Evolutionary conservation across 2,113 vertebrate species (phyloP).

Genomic region (Octodon degus): DNA sequence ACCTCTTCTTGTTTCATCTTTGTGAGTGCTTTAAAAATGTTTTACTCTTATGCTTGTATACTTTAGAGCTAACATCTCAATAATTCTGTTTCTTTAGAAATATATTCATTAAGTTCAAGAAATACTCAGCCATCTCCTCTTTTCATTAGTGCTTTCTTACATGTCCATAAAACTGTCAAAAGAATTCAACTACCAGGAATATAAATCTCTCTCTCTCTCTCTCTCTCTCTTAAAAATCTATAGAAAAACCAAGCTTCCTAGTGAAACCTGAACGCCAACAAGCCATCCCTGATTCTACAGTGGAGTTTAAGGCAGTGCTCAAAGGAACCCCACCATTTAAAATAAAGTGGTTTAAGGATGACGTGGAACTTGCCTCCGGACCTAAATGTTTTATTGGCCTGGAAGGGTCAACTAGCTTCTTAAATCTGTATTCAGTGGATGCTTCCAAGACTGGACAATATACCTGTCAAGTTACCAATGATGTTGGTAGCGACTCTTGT

Average conservation of each 20-base stretch:
- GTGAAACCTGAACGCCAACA: slow-evolving; percentile 91
- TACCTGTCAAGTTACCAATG: slow-evolving; percentile 96
- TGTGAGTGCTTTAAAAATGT: slow-evolving; percentile 48
- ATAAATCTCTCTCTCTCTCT: slow-evolving; percentile 84
- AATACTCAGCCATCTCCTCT: slow-evolving; percentile 41
- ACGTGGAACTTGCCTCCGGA: slow-evolving; percentile 93
- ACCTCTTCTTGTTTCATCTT: slow-evolving; percentile 69
- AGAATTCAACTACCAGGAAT: background rate
- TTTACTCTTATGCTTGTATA: slow-evolving; percentile 70
- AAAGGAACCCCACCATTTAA: slow-evolving; percentile 96
- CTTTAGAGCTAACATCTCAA: slow-evolving; percentile 65
- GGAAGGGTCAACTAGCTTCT: slow-evolving; percentile 93
- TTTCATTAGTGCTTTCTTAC: slow-evolving; percentile 69
- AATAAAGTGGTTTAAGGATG: slow-evolving; percentile 97
- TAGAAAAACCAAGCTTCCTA: slow-evolving; percentile 97
- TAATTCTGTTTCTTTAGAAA: slow-evolving; percentile 56
- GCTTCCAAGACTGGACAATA: slow-evolving; percentile 92
- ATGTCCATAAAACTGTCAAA: slow-evolving; percentile 11
- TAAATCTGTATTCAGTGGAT: slow-evolving; percentile 96
- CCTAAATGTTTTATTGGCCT: slow-evolving; percentile 94
- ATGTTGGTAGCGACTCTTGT: slow-evolving; percentile 95
- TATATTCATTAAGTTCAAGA: slow-evolving; percentile 48
- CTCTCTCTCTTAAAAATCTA: slow-evolving; percentile 86
- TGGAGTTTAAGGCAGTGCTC: slow-evolving; percentile 94
- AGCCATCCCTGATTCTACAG: slow-evolving; percentile 92